Conservation (phyloP, 2,888 invertebrate genomes). For the Heliconius hortense region DNA sequence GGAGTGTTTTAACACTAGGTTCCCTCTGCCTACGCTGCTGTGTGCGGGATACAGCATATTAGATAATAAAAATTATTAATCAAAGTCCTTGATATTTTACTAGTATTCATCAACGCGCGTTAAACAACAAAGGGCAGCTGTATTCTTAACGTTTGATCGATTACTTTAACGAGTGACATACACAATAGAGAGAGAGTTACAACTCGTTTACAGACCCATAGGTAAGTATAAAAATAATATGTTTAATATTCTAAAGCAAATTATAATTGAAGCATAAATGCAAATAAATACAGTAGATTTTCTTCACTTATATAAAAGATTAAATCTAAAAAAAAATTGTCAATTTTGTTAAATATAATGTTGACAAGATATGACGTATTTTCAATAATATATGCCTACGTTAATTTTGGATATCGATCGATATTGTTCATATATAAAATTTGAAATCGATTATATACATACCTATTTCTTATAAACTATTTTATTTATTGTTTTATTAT, state of each 20-base stretch:
- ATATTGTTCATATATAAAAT: too few species aligned
- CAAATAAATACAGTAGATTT: neutral
- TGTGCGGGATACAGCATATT: too few species aligned
- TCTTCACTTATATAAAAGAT: neutral
- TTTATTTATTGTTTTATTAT: too few species aligned
- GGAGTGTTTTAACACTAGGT: too few species aligned
- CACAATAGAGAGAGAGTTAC: constrained; percentile 10
- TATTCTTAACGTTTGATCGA: constrained; percentile 26
- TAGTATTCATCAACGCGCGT: neutral
- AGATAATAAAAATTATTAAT: neutral
- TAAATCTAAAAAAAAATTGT: too few species aligned
- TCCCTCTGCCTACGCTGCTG: too few species aligned
- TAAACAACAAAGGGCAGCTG: constrained; percentile 28
- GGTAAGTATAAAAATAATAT: neutral
- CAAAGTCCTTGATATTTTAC: neutral
- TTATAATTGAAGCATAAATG: neutral
- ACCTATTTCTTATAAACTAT: too few species aligned
- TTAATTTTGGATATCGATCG: neutral
- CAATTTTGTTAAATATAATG: too few species aligned
- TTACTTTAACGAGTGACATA: constrained; percentile 21
- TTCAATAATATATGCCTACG: neutral
- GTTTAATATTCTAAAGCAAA: neutral
- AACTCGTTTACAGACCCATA: neutral
- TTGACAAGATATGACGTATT: too few species aligned
- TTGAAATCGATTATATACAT: too few species aligned